Conservation (phyloP, 2,888 invertebrate species). For the Caenorhabditis imperialis region DNA sequence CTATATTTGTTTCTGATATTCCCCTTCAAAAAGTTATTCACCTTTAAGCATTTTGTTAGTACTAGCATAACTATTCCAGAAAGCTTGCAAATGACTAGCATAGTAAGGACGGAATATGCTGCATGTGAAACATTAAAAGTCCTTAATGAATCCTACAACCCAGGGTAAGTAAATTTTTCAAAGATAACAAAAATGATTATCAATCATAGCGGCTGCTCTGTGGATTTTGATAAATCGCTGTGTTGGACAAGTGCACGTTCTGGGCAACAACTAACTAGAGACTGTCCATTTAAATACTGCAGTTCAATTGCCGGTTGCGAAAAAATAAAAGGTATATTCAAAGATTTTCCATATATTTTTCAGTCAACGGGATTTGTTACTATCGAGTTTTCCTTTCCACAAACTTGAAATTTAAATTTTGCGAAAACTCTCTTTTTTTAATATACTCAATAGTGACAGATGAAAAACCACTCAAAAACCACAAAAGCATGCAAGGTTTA, state of each 20-base stretch:
- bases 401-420: too few species aligned
- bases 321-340: slow-evolving; percentile 66
- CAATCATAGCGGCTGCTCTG: slow-evolving; percentile 60
- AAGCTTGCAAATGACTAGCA: slow-evolving; percentile 43
- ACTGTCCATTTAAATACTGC: slow-evolving; percentile 77
- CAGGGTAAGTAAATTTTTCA: slow-evolving; percentile 12
- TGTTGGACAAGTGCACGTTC: slow-evolving; percentile 71
- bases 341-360: too few species aligned
- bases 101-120: slow-evolving; percentile 44
- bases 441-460: too few species aligned
- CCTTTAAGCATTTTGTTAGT: neutral
- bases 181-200: neutral
- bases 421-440: too few species aligned
- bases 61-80: neutral
- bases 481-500: slow-evolving; percentile 38
- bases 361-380: too few species aligned
- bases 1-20: too few species aligned
- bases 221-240: slow-evolving; percentile 74
- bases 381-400: too few species aligned
- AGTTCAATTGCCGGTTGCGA: slow-evolving; percentile 73
- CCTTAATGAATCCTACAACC: slow-evolving; percentile 20
- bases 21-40: neutral
- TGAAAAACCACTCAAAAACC: neutral
- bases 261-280: slow-evolving; percentile 67
- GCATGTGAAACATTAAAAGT: slow-evolving; percentile 26